Base-by-base conservation (phyloP, 2,113 vertebrate species). In the Salvelinus fontinalis region DNA sequence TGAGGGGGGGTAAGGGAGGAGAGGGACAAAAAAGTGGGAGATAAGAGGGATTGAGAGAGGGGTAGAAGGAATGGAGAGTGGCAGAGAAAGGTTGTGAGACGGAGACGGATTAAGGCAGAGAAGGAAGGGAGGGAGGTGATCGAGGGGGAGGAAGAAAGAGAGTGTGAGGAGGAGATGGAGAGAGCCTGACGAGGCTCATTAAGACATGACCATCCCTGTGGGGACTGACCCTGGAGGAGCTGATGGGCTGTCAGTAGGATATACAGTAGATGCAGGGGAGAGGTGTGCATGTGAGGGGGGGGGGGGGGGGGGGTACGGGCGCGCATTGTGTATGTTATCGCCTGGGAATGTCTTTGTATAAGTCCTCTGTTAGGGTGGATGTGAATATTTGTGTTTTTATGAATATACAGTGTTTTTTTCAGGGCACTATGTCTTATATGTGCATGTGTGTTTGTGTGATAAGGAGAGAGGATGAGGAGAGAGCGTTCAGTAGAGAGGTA, bases 171-270 rank as follows among this genome's bases (percentile, higher is more conserved):
- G n/a, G 39, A 24, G 18, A 13, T 8, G 39, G 8, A 9, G 77
- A 14, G 8, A 83, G 77, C 74, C 83, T 88, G 85, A 88, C 75
- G 78, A 84, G 85, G 81, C 88, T 89, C 86, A 87, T 90, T 87
- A 89, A 86, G 86, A 88, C 81, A 79, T 20, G 84, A 84, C 79
- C 79, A 76, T 81, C 86, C 85, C 86, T 80, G 83, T 75, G 84
- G 81, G 85, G 74, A 70, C 75, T 84, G 86, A 87, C 85, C 85
- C 82, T 67, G 83, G 83, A 67, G 66, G 83, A 84, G 79, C 12
- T 65, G n/a, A 83, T 81, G 84, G 85, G 85, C 83, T 88, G 86
- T 81, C 87, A 84, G 69, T 86, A 16, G 22, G 7, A 64, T 78
- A 16, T 62, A 51, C 75, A 57, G 73, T 39, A 1, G 14, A 51